phyloP scores from a whole-genome alignment of 2,797 vertebrate genomes.

The Valencia hispanica region DNA sequence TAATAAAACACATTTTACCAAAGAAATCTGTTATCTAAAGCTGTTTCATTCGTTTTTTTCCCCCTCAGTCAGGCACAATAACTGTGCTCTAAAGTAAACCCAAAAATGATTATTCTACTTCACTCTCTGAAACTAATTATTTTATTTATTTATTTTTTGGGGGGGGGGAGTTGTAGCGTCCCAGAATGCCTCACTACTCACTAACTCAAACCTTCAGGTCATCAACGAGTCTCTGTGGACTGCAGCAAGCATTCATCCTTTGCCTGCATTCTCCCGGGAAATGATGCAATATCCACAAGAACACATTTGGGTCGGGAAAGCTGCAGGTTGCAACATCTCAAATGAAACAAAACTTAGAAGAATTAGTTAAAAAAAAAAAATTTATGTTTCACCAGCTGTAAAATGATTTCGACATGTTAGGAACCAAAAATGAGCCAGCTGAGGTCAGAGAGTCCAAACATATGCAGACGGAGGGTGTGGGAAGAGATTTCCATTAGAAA shows the following conservation, averaged over 20 bases:
- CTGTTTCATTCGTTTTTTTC: not conserved
- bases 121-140: conserved; percentile 5
- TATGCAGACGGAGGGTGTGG: conserved; percentile 61
- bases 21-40: not conserved
- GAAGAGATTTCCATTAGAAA: conserved; percentile 46
- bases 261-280: conserved; percentile 10
- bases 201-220: conserved; percentile 25
- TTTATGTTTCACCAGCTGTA: conserved; percentile 3
- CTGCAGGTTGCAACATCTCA: not conserved
- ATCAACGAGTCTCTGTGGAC: conserved; percentile 31
- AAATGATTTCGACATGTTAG: conserved; percentile 25
- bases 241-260: conserved; percentile 25
- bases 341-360: conserved; percentile 6
- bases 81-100: not conserved
- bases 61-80: not conserved
- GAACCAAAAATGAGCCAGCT: conserved; percentile 27
- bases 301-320: not conserved
- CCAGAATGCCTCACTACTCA: conserved; percentile 31
- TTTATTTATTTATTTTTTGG: conserved; percentile 2
- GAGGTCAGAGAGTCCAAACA: conserved; percentile 47
- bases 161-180: conserved; percentile 25
- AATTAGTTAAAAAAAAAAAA: not conserved
- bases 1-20: not conserved
- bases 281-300: conserved; percentile 15
- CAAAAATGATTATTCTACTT: not conserved